phyloP scores from a whole-genome alignment of 2,797 vertebrate species.

The Falco berigora region DNA sequence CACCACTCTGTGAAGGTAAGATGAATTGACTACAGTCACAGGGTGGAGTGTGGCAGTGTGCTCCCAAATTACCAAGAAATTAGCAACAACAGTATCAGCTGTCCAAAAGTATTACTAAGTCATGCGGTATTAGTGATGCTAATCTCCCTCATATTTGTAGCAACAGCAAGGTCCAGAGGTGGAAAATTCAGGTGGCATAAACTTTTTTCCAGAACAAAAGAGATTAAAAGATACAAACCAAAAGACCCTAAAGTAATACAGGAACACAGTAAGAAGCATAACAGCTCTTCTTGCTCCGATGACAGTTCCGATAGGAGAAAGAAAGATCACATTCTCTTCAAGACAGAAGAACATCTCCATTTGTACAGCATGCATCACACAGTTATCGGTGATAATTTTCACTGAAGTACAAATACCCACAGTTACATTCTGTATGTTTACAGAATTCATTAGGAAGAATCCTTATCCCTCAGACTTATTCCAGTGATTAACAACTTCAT shows the following conservation, averaged over 20 bases:
- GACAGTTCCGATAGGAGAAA: not conserved
- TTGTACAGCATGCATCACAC: not conserved
- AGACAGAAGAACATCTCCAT: not conserved
- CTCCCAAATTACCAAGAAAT: not conserved
- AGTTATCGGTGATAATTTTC: not conserved
- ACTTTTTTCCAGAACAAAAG: not conserved
- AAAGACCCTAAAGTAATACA: not conserved
- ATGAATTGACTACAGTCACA: too few species aligned
- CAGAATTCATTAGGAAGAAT: not conserved
- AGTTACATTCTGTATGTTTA: not conserved
- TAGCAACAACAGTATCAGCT: not conserved
- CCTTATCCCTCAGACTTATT: not conserved
- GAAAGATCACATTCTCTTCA: not conserved
- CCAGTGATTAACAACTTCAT: not conserved
- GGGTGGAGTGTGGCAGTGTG: too few species aligned
- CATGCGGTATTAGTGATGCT: not conserved
- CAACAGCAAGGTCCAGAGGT: not conserved
- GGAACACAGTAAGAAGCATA: not conserved
- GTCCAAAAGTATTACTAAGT: not conserved
- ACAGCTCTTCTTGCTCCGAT: not conserved
- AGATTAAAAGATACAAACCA: not conserved
- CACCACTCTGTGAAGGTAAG: too few species aligned
- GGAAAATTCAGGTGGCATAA: not conserved
- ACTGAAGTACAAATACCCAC: not conserved
- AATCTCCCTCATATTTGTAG: not conserved